Evolutionary conservation across 2,888 invertebrate genomes (phyloP), one percentile per base, ranked within the genome.

Genomic region (Lagria hirta): DNA sequence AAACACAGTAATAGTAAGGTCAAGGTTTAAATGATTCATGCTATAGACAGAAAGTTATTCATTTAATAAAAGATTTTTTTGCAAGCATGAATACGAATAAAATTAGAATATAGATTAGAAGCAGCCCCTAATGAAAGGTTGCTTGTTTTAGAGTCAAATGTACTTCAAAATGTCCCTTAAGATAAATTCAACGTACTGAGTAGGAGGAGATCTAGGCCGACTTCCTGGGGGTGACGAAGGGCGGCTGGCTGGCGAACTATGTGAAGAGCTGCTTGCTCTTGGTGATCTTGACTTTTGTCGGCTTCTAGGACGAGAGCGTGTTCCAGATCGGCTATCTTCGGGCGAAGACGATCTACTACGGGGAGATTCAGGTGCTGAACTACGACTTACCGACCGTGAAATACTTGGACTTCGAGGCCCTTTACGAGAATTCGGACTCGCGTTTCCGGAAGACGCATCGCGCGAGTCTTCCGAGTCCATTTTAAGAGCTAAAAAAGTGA

Each of bases 401-500:
- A 61, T 63, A 28, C 46, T 46, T 2, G 58, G 57, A 28, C 60
- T 62, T 22, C 44, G 44, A 1, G 47, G 52, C 6, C 61, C 61
- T 47, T 65, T 62, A 38, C 59, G 58, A n/a, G n/a, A n/a, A n/a
- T n/a, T n/a, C 18, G 65, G 65, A 46, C 65, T 66, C 37, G 70
- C 70, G 50, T 65, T 67, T 36, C 64, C 65, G 14, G 67, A 66
- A 36, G 68, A 69, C 29, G 58, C 75, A 71, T 78, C 79, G 58
- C 74, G 72, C 51, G 80, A 80, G 66, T 80, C 80, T 68, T 80
- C 80, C 11, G 80, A 80, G 67, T 80, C 80, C 79, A 80, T 80
- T 27, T 44, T 49, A 23, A 41, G 15, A 33, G 43, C 49, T 54
- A 52, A 32, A 36, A 41, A 57, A 50, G 59, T 57, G 55, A 49